Conservation (phyloP, 1,140 invertebrate genomes). For the Cyclina sinensis region DNA sequence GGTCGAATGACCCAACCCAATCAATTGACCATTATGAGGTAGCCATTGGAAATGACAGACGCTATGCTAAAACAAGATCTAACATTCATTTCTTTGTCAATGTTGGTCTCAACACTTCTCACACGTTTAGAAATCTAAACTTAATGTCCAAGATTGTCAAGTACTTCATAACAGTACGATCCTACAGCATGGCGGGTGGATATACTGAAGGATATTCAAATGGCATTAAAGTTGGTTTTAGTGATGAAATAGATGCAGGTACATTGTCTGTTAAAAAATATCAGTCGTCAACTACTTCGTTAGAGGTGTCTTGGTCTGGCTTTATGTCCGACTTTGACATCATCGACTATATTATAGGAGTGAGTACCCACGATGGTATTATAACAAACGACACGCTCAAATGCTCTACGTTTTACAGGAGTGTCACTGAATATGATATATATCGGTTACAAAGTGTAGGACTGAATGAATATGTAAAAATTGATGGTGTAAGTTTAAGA, state of each 20-base stretch:
- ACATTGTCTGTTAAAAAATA: constrained; percentile 32
- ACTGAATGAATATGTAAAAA: neutral
- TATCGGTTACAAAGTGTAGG: neutral
- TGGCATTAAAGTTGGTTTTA: constrained; percentile 49
- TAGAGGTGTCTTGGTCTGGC: constrained; percentile 42
- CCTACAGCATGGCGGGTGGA: constrained; percentile 45
- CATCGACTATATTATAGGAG: constrained; percentile 37
- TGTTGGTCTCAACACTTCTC: constrained; percentile 54
- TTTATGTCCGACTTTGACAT: constrained; percentile 48
- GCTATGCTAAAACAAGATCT: constrained; percentile 39
- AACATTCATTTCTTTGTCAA: constrained; percentile 61
- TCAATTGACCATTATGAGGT: constrained; percentile 42
- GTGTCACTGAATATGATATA: constrained; percentile 29
- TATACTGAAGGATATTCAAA: constrained; percentile 53
- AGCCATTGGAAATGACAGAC: constrained; percentile 49
- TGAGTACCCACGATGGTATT: constrained; percentile 43
- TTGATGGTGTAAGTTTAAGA: neutral
- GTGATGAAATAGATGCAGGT: constrained; percentile 46
- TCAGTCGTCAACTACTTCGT: neutral
- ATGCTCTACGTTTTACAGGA: constrained; percentile 7
- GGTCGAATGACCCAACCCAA: constrained; percentile 44
- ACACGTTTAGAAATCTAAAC: constrained; percentile 48
- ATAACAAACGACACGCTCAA: constrained; percentile 35
- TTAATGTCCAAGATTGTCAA: constrained; percentile 41
- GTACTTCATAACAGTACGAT: constrained; percentile 44